Evolutionary conservation across 2,797 vertebrate species (phyloP), one percentile per base, ranked within the genome.

Genomic region (Sparidentex hasta): DNA sequence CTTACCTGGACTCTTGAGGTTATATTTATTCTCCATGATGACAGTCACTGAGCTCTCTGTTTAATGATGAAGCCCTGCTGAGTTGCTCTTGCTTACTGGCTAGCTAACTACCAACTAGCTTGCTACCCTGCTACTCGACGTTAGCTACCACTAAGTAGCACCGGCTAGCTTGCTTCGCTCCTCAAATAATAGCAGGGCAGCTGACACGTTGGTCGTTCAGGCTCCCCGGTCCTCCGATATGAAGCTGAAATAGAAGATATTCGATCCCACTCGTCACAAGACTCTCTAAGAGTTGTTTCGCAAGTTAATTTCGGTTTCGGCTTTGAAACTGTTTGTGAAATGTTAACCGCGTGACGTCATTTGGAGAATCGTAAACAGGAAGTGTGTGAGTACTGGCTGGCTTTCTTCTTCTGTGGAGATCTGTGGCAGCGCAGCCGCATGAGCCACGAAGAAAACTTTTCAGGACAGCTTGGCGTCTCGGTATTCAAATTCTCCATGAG

Each of bases 1-100:
- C 90, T 88, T 88, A 96, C 95, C 95, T 81, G 95, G 95, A 81
- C 95, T 96, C 83, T 95, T 95, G 7, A 95, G 93, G 78, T 96
- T 96, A 44, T 96, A 96, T 88, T 94, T 94, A 54, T 72, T 95
- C 82, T 96, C 95, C 95, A 96, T 96, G 2, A 13, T 71, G 58
- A 25, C 61, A 72, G 56, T 23, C 16, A 58, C 1, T 11, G 46
- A 13, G 1, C 16, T 2, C 51, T 63, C 27, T 4, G 23, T 5
- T 27, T 9, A 44, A 17, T 1, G 11, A 18, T 18, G 2, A 71
- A 52, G 38, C 29, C 38, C 25, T n/a, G 38, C 5, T 7, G 68
- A 69, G 47, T 72, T 67, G 55, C 13, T 71, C 54, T 17, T 41
- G 50, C 46, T 78, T 65, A 33, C 33, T 82, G 21, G 66, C 41